These are phyloP conservation scores for Gavia stellata DNA, from an alignment of 2,113 vertebrate species.

Conservation along the genomic window DNA sequence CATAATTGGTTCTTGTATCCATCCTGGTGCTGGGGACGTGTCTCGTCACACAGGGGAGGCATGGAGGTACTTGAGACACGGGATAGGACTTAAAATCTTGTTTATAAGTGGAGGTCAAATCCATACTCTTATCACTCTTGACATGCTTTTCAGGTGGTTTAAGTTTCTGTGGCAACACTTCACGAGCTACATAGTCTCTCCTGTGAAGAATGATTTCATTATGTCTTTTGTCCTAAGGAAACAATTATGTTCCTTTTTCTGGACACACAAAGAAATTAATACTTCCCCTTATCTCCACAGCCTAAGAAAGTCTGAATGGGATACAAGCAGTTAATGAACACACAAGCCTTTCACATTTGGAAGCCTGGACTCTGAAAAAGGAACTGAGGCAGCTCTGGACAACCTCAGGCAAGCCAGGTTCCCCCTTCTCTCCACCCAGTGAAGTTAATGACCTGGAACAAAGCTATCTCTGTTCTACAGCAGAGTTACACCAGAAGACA, in stretches of 20 bases:
- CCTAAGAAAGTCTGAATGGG: background rate
- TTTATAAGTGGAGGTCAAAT: constrained; percentile 62
- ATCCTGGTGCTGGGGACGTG: background rate
- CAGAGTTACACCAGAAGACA: background rate
- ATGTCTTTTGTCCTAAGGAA: background rate
- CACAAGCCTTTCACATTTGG: background rate
- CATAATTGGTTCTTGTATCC: constrained; percentile 53
- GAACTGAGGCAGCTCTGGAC: background rate
- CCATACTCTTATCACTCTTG: constrained; percentile 51
- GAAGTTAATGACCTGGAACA: background rate
- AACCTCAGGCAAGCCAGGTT: background rate
- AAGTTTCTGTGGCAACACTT: constrained; percentile 27
- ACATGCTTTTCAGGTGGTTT: background rate
- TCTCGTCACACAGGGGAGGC: constrained; percentile 19
- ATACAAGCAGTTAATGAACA: background rate
- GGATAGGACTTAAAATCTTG: constrained; percentile 46
- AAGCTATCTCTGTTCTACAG: background rate
- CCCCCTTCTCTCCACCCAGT: background rate
- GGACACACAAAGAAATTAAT: background rate
- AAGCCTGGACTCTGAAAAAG: background rate
- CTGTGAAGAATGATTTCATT: constrained; percentile 34
- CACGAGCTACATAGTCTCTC: constrained; percentile 53
- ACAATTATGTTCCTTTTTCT: background rate
- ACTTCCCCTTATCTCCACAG: background rate
- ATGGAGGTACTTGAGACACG: background rate